Evolutionary conservation across 2,888 invertebrate species (phyloP).

Genomic region (Drosophila aldrichi): DNA sequence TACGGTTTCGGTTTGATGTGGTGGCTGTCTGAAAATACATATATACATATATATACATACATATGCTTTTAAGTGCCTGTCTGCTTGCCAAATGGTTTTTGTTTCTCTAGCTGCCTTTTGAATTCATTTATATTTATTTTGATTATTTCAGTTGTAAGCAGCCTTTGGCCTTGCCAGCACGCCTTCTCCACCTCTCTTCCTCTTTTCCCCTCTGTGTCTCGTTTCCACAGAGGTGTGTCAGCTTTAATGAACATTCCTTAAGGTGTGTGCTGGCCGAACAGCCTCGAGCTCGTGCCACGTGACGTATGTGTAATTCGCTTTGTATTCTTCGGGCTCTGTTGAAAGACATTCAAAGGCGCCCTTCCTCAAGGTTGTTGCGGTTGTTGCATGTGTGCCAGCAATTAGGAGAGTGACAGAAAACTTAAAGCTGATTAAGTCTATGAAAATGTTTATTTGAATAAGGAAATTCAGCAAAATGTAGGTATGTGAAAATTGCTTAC

Average conservation of each 20-base stretch:
- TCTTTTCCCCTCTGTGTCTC: not conserved
- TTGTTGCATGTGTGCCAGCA: conserved; percentile 34
- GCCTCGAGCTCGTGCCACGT: conserved; percentile 25
- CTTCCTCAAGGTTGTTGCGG: conserved; percentile 14
- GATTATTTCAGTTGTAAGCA: conserved; percentile 40
- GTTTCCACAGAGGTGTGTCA: conserved; percentile 13
- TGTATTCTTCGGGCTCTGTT: not conserved
- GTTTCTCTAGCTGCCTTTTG: conserved; percentile 16
- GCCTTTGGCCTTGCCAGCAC: conserved; percentile 20
- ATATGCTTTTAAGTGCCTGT: conserved; percentile 34
- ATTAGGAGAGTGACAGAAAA: conserved; percentile 20
- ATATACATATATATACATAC: not conserved
- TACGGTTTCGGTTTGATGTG: conserved; percentile 57
- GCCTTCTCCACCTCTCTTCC: not conserved
- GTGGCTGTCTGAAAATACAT: conserved; percentile 60
- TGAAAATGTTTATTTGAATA: not conserved
- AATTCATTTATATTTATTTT: conserved; percentile 54
- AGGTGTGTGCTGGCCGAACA: conserved; percentile 12
- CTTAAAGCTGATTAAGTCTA: not conserved
- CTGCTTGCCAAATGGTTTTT: conserved; percentile 20
- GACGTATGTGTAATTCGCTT: conserved; percentile 35
- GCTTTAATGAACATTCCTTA: conserved; percentile 29
- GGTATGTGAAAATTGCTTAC: too few relatives aligned
- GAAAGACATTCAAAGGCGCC: not conserved
- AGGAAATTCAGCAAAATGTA: not conserved